Conservation (phyloP, 2,113 vertebrate genomes). For the Oncorhynchus clarkii region DNA sequence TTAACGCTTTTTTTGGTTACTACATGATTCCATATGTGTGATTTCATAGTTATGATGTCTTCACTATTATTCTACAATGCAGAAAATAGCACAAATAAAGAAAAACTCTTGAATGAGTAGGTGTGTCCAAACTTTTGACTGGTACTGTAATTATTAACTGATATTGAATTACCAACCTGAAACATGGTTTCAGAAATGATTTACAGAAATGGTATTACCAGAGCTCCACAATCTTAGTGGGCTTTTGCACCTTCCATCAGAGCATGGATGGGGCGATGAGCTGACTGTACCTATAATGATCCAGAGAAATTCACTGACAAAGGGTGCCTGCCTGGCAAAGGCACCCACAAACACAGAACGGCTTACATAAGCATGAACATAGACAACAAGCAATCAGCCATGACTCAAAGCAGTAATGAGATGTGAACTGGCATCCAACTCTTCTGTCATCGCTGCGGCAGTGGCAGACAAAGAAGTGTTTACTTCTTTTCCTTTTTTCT, state of each 20-base stretch:
- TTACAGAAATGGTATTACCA: not conserved
- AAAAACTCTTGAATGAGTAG: too few relatives aligned
- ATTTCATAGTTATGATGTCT: too few relatives aligned
- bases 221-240: not conserved
- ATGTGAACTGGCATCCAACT: slow-evolving; percentile 18
- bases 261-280: not conserved
- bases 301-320: not conserved
- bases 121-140: too few relatives aligned
- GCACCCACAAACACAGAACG: not conserved
- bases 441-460: slow-evolving; percentile 13
- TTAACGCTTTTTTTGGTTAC: too few relatives aligned
- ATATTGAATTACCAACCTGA: too few relatives aligned
- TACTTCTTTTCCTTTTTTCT: not conserved
- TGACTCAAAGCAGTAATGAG: slow-evolving; percentile 26
- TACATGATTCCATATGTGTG: too few relatives aligned
- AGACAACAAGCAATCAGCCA: slow-evolving; percentile 22
- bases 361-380: slow-evolving; percentile 16
- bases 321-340: not conserved
- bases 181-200: not conserved
- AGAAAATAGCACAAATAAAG: too few relatives aligned
- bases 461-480: not conserved
- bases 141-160: too few relatives aligned
- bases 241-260: not conserved
- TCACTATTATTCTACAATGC: too few relatives aligned
- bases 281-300: not conserved